Evolutionary conservation across 2,797 vertebrate species (phyloP).

Genomic region (Chromis chromis): DNA sequence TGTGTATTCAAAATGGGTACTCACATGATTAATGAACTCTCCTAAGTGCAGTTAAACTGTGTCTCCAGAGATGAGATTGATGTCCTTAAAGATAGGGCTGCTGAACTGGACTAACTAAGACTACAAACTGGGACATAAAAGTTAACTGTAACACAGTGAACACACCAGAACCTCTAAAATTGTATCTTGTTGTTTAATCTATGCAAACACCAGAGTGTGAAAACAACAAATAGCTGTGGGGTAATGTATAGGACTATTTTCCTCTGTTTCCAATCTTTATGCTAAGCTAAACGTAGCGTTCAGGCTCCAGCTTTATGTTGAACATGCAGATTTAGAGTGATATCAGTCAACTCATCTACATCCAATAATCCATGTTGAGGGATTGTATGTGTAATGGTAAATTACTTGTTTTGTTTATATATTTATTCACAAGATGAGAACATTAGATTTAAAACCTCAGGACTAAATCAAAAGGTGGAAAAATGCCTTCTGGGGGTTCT

Average conservation of each 20-base stretch:
- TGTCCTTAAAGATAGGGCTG: neutral
- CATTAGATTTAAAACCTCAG: neutral
- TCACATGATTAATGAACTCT: constrained; percentile 1
- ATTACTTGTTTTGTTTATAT: neutral
- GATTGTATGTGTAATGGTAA: neutral
- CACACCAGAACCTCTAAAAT: neutral
- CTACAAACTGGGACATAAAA: neutral
- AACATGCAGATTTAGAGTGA: neutral
- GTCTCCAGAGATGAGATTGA: neutral
- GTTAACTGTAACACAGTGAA: neutral
- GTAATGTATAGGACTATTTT: neutral
- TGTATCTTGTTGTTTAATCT: neutral
- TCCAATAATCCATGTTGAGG: neutral
- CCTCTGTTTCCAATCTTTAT: neutral
- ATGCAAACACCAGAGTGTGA: neutral
- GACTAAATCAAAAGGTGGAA: neutral
- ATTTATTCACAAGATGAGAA: neutral
- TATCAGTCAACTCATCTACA: neutral
- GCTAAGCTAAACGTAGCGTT: neutral
- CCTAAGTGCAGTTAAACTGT: neutral
- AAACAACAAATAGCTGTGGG: neutral
- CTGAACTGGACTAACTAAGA: no score
- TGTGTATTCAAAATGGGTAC: neutral
- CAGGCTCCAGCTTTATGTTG: neutral
- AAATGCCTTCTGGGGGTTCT: neutral